A percentile compares a stretch with the other conserved stretches of the same genome.
Conservation (phyloP, 1,140 invertebrate genomes). For the Sycophila sp. region DNA sequence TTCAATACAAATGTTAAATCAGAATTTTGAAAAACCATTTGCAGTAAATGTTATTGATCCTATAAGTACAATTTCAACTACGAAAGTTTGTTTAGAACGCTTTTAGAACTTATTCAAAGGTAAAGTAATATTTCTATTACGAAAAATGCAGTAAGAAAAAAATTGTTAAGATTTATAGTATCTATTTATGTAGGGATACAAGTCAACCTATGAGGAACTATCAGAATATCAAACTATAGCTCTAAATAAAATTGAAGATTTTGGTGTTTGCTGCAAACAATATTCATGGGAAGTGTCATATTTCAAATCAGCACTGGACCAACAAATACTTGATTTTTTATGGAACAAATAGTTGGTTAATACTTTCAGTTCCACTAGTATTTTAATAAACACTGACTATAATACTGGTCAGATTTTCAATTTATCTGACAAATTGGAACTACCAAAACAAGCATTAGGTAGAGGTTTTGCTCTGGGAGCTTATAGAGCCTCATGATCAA, state of each 20-base stretch:
- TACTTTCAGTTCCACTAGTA: conserved; percentile 93
- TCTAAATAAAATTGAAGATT: conserved; percentile 99
- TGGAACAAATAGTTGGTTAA: conserved; percentile 99
- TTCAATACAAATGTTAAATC: conserved; percentile 99
- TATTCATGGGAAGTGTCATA: conserved; percentile 98
- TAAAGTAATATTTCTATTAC: conserved; percentile 53
- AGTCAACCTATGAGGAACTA: conserved; percentile 97
- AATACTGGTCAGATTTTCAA: conserved; percentile 97
- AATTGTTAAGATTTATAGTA: conserved; percentile 13
- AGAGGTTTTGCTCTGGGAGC: conserved; percentile 76
- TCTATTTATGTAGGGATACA: conserved; percentile 80
- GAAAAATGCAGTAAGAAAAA: too few species aligned
- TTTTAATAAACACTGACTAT: conserved; percentile 97
- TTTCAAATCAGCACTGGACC: conserved; percentile 96
- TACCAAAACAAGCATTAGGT: conserved; percentile 87
- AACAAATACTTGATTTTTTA: conserved; percentile 90
- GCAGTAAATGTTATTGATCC: conserved; percentile 99
- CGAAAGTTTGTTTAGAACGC: conserved; percentile 99
- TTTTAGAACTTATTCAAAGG: conserved; percentile 98
- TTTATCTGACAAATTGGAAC: conserved; percentile 95
- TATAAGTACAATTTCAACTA: conserved; percentile 96
- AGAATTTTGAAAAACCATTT: conserved; percentile 99
- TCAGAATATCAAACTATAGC: conserved; percentile 99
- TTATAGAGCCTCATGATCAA: conserved; percentile 88
- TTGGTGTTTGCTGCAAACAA: conserved; percentile 99